Percentiles rank a stretch among this genome's conserved stretches.
These are phyloP conservation scores for Amiota mariae DNA, from an alignment of 2,888 invertebrate species.

Conservation along the genomic window DNA sequence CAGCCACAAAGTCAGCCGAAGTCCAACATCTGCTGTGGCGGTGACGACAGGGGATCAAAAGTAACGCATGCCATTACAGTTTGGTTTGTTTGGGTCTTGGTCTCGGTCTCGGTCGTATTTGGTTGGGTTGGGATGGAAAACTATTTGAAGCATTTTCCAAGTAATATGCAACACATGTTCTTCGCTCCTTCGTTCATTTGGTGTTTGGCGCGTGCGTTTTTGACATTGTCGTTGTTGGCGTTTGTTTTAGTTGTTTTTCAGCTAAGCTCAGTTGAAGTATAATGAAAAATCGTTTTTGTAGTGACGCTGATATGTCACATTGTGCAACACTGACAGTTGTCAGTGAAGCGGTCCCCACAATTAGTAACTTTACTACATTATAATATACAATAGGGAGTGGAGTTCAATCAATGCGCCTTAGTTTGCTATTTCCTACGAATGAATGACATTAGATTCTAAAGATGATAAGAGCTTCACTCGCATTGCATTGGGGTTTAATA, in stretches of 20 bases:
- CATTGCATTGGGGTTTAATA: neutral
- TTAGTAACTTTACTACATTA: neutral
- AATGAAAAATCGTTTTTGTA: conserved; percentile 9
- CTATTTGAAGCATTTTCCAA: conserved; percentile 63
- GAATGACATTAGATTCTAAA: conserved; percentile 42
- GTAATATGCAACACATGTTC: conserved; percentile 65
- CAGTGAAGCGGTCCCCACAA: conserved; percentile 5
- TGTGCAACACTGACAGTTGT: conserved; percentile 29
- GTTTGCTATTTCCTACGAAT: conserved; percentile 27
- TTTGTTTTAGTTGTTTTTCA: too few species aligned
- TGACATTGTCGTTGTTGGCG: conserved; percentile 34
- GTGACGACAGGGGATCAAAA: conserved; percentile 22
- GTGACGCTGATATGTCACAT: conserved; percentile 22
- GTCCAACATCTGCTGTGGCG: conserved; percentile 18
- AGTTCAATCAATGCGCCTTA: neutral
- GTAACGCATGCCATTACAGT: conserved; percentile 4
- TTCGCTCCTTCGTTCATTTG: neutral
- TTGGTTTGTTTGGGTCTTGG: neutral
- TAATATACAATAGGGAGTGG: neutral
- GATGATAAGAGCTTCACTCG: conserved; percentile 36
- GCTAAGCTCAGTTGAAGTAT: conserved; percentile 1
- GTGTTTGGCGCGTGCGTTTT: conserved; percentile 30
- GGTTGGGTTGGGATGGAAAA: conserved; percentile 35
- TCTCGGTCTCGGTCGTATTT: too few species aligned
- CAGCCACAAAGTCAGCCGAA: neutral